Evolutionary conservation across 2,797 vertebrate genomes (phyloP).

Genomic region (Jordanella pulchra): DNA sequence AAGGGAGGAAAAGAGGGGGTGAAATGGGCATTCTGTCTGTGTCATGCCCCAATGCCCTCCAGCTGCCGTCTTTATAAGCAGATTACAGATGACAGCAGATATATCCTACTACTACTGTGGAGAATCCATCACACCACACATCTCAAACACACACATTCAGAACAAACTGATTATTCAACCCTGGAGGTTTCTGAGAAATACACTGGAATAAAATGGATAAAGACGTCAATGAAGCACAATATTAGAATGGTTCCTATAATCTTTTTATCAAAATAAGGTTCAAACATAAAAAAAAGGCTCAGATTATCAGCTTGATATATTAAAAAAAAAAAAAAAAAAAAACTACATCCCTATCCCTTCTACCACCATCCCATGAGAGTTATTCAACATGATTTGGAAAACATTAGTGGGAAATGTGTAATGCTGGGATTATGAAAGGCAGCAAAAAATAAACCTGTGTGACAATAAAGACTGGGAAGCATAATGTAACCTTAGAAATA

Average conservation of each 20-base stretch:
- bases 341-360: not conserved
- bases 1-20: not conserved
- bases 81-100: constrained; percentile 42
- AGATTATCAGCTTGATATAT: not conserved
- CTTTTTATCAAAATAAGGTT: not conserved
- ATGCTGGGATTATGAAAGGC: constrained; percentile 12
- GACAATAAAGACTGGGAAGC: not conserved
- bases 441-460: constrained; percentile 5
- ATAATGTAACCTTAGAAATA: not conserved
- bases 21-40: constrained; percentile 21
- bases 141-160: constrained; percentile 8
- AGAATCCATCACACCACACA: constrained; percentile 29
- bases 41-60: not conserved
- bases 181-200: constrained; percentile 30
- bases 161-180: constrained; percentile 24
- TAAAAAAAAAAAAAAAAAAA: constrained; percentile 2
- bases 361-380: not conserved
- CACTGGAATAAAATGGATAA: constrained; percentile 13
- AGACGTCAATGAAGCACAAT: not conserved
- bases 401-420: constrained; percentile 1
- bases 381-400: constrained; percentile 26
- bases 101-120: constrained; percentile 8
- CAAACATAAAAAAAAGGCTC: not conserved
- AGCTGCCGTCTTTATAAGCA: constrained; percentile 18
- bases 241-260: not conserved